These are phyloP conservation scores for Neelides folsomi DNA, from an alignment of 2,888 invertebrate species.

Conservation along the genomic window DNA sequence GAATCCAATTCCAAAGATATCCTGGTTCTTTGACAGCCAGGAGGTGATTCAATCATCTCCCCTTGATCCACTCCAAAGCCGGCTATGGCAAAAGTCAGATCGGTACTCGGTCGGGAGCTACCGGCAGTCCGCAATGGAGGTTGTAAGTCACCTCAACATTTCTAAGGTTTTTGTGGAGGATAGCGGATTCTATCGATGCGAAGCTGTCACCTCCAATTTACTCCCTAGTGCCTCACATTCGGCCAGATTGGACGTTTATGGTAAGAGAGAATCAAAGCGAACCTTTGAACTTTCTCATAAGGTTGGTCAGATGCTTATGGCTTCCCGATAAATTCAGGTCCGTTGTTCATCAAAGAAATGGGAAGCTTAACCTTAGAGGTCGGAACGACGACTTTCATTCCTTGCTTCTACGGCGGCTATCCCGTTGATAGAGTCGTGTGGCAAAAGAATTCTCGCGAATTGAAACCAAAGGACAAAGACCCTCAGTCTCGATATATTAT, in stretches of 20 bases:
- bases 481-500: conserved; percentile 15
- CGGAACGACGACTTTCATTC: conserved; percentile 23
- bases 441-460: conserved; percentile 22
- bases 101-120: conserved; percentile 19
- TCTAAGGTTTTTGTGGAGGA: conserved; percentile 20
- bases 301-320: not conserved
- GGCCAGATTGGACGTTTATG: conserved; percentile 27
- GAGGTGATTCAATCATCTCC: conserved; percentile 15
- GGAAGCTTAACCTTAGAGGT: conserved; percentile 26
- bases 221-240: conserved; percentile 16
- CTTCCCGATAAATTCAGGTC: conserved; percentile 14
- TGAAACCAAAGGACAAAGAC: conserved; percentile 7
- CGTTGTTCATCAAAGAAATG: conserved; percentile 29
- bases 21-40: conserved; percentile 25
- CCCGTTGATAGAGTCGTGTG: conserved; percentile 29
- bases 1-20: conserved; percentile 25
- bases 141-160: conserved; percentile 28
- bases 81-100: conserved; percentile 16
- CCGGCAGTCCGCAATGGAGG: conserved; percentile 13
- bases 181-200: conserved; percentile 19
- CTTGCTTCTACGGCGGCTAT: conserved; percentile 31
- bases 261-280: conserved; percentile 10
- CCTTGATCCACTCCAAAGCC: conserved; percentile 9
- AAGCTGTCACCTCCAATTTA: conserved; percentile 15
- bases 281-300: conserved; percentile 1